A percentile compares a stretch with the other conserved stretches of the same genome.
Evolutionary conservation across 1,140 invertebrate genomes (phyloP).

Genomic region (Maconellicoccus hirsutus): DNA sequence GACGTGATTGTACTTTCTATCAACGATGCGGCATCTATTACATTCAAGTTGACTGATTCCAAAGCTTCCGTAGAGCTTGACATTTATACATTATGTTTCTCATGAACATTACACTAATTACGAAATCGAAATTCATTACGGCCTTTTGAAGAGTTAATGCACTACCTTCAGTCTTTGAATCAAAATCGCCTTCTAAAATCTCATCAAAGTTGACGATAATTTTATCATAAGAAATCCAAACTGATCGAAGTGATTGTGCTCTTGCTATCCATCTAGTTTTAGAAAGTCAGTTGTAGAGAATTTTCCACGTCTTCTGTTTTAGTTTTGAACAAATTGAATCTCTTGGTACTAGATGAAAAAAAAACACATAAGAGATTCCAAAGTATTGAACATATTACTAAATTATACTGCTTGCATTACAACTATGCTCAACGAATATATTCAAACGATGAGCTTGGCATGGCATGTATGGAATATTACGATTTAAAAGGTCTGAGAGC

Average conservation of each 20-base stretch:
- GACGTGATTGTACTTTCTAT: background rate
- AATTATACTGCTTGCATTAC: too few relatives aligned
- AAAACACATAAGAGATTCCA: constrained; percentile 15
- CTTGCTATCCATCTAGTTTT: constrained; percentile 22
- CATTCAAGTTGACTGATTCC: constrained; percentile 6
- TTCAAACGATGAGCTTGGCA: constrained; percentile 23
- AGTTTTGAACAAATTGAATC: constrained; percentile 15
- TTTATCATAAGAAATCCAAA: background rate
- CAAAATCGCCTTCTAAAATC: constrained; percentile 14
- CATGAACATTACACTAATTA: constrained; percentile 17
- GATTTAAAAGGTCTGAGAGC: constrained; percentile 20
- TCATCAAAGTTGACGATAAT: constrained; percentile 19
- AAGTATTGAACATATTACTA: constrained; percentile 19
- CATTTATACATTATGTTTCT: constrained; percentile 20
- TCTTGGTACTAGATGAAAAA: constrained; percentile 21
- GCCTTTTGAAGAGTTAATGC: constrained; percentile 14
- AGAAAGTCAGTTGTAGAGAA: constrained; percentile 8
- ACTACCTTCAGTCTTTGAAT: constrained; percentile 10
- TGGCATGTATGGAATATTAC: constrained; percentile 20
- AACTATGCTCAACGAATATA: background rate
- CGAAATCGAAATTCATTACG: constrained; percentile 21
- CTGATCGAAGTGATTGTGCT: constrained; percentile 12
- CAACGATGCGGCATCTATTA: constrained; percentile 2
- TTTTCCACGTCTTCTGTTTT: background rate
- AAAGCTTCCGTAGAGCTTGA: constrained; percentile 15